Percentiles rank a stretch among this genome's conserved stretches.
phyloP scores from a whole-genome alignment of 1,140 invertebrate genomes.

The Drosophila bifasciata region DNA sequence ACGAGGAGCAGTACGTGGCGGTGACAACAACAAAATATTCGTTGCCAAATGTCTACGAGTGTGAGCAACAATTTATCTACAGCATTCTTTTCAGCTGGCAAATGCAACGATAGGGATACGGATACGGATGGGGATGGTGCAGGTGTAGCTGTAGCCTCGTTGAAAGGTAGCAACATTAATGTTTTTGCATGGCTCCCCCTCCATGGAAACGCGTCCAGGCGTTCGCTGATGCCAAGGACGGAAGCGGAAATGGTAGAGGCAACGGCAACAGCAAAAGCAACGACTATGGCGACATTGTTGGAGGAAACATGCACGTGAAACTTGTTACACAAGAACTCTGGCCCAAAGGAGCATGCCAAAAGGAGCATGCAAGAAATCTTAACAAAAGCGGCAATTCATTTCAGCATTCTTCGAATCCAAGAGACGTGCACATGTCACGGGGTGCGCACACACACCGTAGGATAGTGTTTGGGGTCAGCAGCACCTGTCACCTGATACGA shows the following conservation, averaged over 20 bases:
- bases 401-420: conserved; percentile 71
- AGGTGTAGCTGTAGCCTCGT: background rate
- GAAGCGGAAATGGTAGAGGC: conserved; percentile 36
- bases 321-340: conserved; percentile 67
- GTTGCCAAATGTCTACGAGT: conserved; percentile 33
- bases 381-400: conserved; percentile 80
- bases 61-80: conserved; percentile 65
- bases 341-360: conserved; percentile 10
- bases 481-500: conserved; percentile 40
- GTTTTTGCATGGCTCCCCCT: conserved; percentile 63
- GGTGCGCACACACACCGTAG: too few species aligned
- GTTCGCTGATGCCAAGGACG: conserved; percentile 17
- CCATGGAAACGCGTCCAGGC: conserved; percentile 52
- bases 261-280: conserved; percentile 45
- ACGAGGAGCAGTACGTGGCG: conserved; percentile 19
- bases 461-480: conserved; percentile 28
- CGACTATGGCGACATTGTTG: conserved; percentile 72
- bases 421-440: conserved; percentile 74
- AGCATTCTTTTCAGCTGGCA: conserved; percentile 40
- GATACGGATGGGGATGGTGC: too few species aligned
- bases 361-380: conserved; percentile 73
- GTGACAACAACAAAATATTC: conserved; percentile 29
- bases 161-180: conserved; percentile 59
- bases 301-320: conserved; percentile 76
- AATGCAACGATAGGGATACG: conserved; percentile 36